Conservation (phyloP, 2,888 invertebrate species). For the Thera obeliscata region DNA sequence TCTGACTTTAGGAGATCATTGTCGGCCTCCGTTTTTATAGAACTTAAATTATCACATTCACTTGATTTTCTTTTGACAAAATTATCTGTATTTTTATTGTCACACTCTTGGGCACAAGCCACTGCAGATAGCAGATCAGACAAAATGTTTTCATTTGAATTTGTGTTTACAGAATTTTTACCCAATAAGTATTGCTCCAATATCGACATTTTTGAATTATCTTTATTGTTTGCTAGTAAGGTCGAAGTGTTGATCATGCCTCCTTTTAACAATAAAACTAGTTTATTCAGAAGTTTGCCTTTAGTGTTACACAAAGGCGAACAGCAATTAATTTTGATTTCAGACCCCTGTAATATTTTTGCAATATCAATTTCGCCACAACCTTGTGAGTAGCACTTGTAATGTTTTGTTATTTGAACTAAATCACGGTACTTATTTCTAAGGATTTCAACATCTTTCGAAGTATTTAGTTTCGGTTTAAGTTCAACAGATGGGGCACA, state of each 20-base stretch:
- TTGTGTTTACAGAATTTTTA: conserved; percentile 67
- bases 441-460: conserved; percentile 88
- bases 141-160: conserved; percentile 83
- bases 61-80: conserved; percentile 76
- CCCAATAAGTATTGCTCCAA: conserved; percentile 88
- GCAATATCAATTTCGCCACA: conserved; percentile 86
- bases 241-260: conserved; percentile 79
- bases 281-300: conserved; percentile 87
- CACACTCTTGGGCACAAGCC: conserved; percentile 85
- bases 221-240: conserved; percentile 69
- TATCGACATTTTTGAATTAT: conserved; percentile 86
- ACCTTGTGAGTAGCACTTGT: conserved; percentile 88
- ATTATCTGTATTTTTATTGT: conserved; percentile 78
- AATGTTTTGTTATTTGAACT: conserved; percentile 88
- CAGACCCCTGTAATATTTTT: conserved; percentile 70
- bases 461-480: conserved; percentile 84
- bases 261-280: conserved; percentile 86
- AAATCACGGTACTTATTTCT: conserved; percentile 89
- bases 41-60: conserved; percentile 66
- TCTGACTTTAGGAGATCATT: conserved; percentile 75
- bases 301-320: conserved; percentile 92
- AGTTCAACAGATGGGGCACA: conserved; percentile 55
- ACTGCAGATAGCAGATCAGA: conserved; percentile 86
- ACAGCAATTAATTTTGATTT: conserved; percentile 87
- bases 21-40: conserved; percentile 62